Base-by-base conservation (phyloP, 2,888 invertebrate species). In the Dasysyrphus tricinctus region DNA sequence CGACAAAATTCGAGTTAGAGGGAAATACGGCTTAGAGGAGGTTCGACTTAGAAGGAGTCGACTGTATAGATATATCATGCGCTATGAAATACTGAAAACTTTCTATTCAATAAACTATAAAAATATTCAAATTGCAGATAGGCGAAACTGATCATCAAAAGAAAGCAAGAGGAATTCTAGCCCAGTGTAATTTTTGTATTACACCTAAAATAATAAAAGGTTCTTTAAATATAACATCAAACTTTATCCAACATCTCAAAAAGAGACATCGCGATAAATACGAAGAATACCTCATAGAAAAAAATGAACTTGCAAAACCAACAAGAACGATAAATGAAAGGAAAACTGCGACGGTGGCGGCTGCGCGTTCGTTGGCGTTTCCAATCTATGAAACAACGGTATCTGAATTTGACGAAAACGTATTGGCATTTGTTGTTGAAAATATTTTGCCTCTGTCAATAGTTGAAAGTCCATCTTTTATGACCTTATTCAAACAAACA, bases 231-330 rank as follows among this genome's bases (percentile, higher is more conserved):
- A 80, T 80, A 5, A 72, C 80, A 7, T 84, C 84, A n/a, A 84
- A 84, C 42, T 84, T 84, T n/a, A 47, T 84, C 5, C 70, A 75
- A 67, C 84, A 84, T 49, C 49, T 84, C 1, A 80, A 75, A 57
- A 54, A 32, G 7, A 59, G 56, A n/a, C 84, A 84, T 37, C 70
- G 44, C 24, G 11, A n/a, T 4, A 37, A 80, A 34, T 84, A 80
- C 37, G 57, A 72, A 19, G 57, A 75, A 67, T 84, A 84, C 16
- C 39, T 75, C 0, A 47, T 9, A 42, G 80, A 84, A 57, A 80
- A 72, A 57, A 59, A 65, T 32, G 65, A 47, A 2, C 4, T 47
- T 65, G 47, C 32, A 29, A 65, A 65, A 65, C 1, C 47, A 7
- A 16, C 47, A 11, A 32, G 12, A 47, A 3, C 44, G 3, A n/a